These are phyloP conservation scores for Philonicus albiceps DNA, from an alignment of 2,888 invertebrate genomes.

Conservation along the genomic window DNA sequence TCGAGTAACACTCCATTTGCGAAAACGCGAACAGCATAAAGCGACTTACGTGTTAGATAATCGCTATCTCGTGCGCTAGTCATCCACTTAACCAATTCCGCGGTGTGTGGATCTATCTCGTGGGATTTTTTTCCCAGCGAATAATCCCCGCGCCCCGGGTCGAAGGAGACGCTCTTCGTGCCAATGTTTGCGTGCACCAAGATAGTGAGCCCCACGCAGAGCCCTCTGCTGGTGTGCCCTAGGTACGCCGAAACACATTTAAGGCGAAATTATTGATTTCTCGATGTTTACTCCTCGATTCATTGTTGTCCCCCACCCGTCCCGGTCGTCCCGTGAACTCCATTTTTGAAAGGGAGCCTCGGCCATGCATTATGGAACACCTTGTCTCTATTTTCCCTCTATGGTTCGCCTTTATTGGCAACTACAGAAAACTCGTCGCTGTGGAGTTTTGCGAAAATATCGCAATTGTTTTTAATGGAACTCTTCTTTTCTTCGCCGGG, in stretches of 20 bases:
- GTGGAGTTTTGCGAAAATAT: background rate
- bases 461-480: background rate
- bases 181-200: background rate
- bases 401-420: background rate
- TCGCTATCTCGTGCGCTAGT: background rate
- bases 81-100: background rate
- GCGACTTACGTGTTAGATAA: conserved; percentile 25
- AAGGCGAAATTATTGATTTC: background rate
- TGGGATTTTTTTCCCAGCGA: background rate
- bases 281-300: background rate
- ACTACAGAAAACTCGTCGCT: background rate
- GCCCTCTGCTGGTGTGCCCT: background rate
- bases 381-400: background rate
- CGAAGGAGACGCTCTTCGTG: background rate
- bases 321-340: background rate
- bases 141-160: background rate
- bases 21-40: background rate
- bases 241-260: background rate
- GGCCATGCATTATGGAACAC: background rate
- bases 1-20: background rate
- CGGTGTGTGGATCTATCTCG: background rate
- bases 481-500: background rate
- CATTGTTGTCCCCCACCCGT: background rate
- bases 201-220: background rate
- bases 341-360: background rate